Evolutionary conservation across 2,113 vertebrate species (phyloP).

Genomic region (Macaca nemestrina): DNA sequence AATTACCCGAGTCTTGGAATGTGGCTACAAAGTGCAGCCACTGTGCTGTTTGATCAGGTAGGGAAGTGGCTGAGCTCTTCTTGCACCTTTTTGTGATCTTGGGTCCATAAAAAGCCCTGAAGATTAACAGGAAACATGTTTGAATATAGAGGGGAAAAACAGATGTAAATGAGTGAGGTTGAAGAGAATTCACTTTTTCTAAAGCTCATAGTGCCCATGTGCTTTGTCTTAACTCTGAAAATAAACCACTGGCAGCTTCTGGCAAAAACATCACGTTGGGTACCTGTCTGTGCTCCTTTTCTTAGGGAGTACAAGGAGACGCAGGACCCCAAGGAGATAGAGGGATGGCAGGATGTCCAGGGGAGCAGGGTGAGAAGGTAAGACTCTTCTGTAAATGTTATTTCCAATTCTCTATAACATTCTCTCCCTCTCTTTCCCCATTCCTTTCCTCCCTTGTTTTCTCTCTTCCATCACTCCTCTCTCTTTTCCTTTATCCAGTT

Average conservation of each 20-base stretch:
- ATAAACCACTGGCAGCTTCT: not conserved
- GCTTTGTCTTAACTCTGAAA: not conserved
- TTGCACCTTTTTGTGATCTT: not conserved
- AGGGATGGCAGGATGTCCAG: conserved; percentile 60
- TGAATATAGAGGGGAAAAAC: not conserved
- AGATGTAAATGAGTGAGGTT: not conserved
- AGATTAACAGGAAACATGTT: not conserved
- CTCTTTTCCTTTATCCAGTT: not conserved
- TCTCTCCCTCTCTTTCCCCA: not conserved
- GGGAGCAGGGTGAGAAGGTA: conserved; percentile 61
- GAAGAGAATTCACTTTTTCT: not conserved
- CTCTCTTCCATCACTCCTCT: not conserved
- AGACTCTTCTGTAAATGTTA: not conserved
- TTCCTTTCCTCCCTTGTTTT: not conserved
- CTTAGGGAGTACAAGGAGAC: conserved; percentile 71
- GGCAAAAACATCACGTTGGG: not conserved
- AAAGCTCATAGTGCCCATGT: not conserved
- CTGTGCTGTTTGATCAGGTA: too few relatives aligned
- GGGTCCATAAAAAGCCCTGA: not conserved
- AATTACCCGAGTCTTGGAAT: too few relatives aligned
- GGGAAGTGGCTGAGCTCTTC: not conserved
- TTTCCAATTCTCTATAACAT: not conserved
- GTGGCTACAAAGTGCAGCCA: not conserved
- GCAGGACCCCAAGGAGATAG: conserved; percentile 46
- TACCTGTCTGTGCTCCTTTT: conserved; percentile 29